Conservation (phyloP, 2,797 vertebrate species). For the Cossypha caffra region DNA sequence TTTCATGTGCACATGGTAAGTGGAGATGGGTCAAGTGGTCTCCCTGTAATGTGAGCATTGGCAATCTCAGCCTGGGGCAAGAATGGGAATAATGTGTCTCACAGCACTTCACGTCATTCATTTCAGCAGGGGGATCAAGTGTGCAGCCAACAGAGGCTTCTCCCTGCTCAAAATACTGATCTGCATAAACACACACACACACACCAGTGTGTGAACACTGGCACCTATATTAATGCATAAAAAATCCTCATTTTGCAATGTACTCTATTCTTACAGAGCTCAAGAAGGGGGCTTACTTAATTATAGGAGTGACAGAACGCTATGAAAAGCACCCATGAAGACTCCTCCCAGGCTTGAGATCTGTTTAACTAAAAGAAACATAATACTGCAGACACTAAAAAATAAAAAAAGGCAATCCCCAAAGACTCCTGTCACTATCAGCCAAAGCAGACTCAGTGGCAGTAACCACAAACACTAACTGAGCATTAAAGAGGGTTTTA, state of each 20-base stretch:
- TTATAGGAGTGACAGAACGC: background rate
- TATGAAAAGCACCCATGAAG: background rate
- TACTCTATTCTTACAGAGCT: background rate
- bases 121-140: constrained; percentile 26
- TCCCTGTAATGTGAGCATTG: constrained; percentile 2
- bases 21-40: constrained; percentile 31
- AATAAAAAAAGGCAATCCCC: background rate
- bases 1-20: constrained; percentile 26
- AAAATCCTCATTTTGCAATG: background rate
- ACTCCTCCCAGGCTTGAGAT: background rate
- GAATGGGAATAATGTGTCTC: constrained; percentile 24
- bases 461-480: background rate
- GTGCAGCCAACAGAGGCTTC: constrained; percentile 3
- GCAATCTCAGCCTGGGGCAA: background rate
- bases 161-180: background rate
- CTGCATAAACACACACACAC: background rate
- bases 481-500: background rate
- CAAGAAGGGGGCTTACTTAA: background rate
- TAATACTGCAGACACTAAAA: background rate
- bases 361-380: background rate
- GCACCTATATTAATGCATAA: background rate
- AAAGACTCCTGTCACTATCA: background rate
- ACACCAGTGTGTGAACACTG: background rate
- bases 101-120: constrained; percentile 22
- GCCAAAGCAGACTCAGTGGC: background rate